Percentiles rank a stretch among this genome's conserved stretches.
phyloP scores from a whole-genome alignment of 2,888 invertebrate genomes.

The Barypeithes pellucidus region DNA sequence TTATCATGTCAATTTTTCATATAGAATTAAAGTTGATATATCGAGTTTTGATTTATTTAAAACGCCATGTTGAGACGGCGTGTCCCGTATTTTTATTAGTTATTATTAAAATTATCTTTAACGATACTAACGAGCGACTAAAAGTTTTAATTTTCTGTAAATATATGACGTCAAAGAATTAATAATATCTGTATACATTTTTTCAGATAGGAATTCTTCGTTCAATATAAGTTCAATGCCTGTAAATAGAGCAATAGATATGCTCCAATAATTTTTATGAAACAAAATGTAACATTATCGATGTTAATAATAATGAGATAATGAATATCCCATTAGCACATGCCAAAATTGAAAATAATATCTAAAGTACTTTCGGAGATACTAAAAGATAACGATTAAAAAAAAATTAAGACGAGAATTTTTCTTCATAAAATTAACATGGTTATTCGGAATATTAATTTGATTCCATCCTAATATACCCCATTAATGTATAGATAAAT shows the following conservation, averaged over 20 bases:
- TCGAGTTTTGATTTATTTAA: slow-evolving; percentile 29
- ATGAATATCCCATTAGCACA: no score
- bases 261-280: no score
- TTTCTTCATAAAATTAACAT: no score
- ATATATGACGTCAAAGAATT: slow-evolving; percentile 30
- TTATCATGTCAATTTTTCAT: slow-evolving; percentile 26
- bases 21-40: slow-evolving; percentile 28
- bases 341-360: no score
- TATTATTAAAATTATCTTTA: slow-evolving; percentile 39
- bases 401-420: no score
- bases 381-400: no score
- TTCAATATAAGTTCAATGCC: slow-evolving; percentile 1
- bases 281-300: no score
- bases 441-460: no score
- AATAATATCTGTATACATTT: slow-evolving; percentile 5
- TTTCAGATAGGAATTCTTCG: neutral
- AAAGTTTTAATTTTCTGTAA: slow-evolving; percentile 8
- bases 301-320: no score
- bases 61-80: slow-evolving; percentile 40
- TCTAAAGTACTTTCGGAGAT: no score
- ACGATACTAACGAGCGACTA: slow-evolving; percentile 10
- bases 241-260: neutral
- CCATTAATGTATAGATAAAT: no score
- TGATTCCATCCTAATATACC: no score
- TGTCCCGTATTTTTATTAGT: slow-evolving; percentile 36